phyloP scores from a whole-genome alignment of 2,888 invertebrate genomes.

The Digitonthophagus gazella region DNA sequence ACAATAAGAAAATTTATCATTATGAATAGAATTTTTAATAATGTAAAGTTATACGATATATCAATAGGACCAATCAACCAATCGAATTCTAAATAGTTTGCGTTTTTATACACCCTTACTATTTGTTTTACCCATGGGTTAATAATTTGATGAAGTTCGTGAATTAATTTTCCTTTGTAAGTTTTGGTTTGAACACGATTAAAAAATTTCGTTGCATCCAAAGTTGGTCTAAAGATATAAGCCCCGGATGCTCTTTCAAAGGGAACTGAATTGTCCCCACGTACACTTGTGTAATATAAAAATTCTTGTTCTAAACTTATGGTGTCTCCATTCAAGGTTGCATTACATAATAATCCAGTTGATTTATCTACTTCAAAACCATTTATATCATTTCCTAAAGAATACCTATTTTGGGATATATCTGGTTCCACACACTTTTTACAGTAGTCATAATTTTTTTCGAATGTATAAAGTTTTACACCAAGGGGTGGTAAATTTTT shows the following conservation, averaged over 20 bases:
- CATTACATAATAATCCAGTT: conserved; percentile 56
- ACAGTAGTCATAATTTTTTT: conserved; percentile 1
- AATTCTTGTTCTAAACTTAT: conserved; percentile 60
- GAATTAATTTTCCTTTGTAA: conserved; percentile 49
- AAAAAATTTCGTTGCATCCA: not conserved
- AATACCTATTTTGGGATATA: not conserved
- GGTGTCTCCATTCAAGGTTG: conserved; percentile 51
- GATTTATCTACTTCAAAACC: conserved; percentile 23
- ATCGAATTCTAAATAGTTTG: conserved; percentile 63
- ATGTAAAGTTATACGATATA: conserved; percentile 20
- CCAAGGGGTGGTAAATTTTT: conserved; percentile 65
- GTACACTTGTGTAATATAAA: conserved; percentile 67
- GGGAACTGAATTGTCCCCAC: conserved; percentile 48
- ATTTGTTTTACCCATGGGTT: conserved; percentile 70
- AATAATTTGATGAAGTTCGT: conserved; percentile 66
- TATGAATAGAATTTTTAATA: no score
- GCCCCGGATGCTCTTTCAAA: conserved; percentile 79
- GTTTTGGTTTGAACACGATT: conserved; percentile 31
- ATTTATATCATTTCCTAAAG: conserved; percentile 6
- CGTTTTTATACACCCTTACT: conserved; percentile 63
- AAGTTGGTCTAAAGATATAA: conserved; percentile 69
- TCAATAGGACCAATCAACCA: conserved; percentile 69
- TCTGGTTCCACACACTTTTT: not conserved
- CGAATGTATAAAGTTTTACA: conserved; percentile 60
- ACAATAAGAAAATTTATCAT: conserved; percentile 1